These are phyloP conservation scores for Diachasmimorpha longicaudata DNA, from an alignment of 1,140 invertebrate genomes.

Conservation along the genomic window DNA sequence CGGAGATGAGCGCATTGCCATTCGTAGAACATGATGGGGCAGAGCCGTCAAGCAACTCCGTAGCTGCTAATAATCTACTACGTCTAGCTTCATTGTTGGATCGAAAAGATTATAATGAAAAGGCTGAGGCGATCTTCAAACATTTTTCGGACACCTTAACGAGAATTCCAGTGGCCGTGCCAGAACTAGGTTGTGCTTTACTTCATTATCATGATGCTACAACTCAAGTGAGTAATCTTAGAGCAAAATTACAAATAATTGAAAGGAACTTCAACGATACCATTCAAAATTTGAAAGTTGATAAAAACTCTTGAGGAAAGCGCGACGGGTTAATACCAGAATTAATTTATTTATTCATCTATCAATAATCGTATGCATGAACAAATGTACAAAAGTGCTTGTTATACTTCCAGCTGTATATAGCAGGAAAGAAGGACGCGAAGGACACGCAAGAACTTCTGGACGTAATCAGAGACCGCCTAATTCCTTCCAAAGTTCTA, in stretches of 20 bases:
- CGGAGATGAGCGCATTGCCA: neutral
- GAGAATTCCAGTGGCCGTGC: constrained; percentile 71
- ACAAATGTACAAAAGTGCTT: neutral
- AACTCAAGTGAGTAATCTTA: constrained; percentile 65
- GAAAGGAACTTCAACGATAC: too few species aligned
- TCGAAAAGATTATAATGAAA: constrained; percentile 65
- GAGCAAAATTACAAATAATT: neutral
- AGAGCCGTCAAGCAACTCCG: constrained; percentile 91
- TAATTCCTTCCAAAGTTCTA: constrained; percentile 75
- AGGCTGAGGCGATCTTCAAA: constrained; percentile 69
- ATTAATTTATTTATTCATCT: too few species aligned
- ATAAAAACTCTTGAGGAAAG: too few species aligned
- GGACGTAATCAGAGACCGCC: constrained; percentile 69
- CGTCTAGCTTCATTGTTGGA: constrained; percentile 74
- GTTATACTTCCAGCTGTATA: constrained; percentile 67
- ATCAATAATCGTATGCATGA: neutral
- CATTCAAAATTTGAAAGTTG: too few species aligned
- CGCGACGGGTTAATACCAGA: too few species aligned
- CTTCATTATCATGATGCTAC: constrained; percentile 72
- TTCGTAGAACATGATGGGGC: constrained; percentile 88
- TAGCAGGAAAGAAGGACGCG: constrained; percentile 70
- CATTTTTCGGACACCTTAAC: constrained; percentile 69
- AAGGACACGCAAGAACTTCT: constrained; percentile 73
- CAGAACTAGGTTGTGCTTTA: constrained; percentile 80
- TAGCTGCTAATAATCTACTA: constrained; percentile 82